A percentile compares a stretch with the other conserved stretches of the same genome.
These are phyloP conservation scores for Akabosia matsudoensis DNA, from an alignment of 1,140 invertebrate genomes.

Conservation along the genomic window DNA sequence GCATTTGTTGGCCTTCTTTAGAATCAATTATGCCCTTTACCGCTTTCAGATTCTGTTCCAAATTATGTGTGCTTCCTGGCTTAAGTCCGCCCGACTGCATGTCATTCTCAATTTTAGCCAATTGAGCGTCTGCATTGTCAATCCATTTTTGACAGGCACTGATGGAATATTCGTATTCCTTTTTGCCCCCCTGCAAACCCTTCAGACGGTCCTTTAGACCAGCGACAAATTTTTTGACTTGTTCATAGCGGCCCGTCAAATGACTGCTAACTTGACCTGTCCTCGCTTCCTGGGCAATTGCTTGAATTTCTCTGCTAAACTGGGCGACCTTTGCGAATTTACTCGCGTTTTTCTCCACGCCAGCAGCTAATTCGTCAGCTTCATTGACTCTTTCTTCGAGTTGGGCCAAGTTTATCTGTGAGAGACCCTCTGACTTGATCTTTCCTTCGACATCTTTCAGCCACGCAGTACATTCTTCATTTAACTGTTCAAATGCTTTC, in stretches of 20 bases:
- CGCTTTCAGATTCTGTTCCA: conserved; percentile 42
- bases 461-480: conserved; percentile 75
- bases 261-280: conserved; percentile 75
- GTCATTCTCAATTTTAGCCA: conserved; percentile 58
- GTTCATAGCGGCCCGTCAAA: conserved; percentile 70
- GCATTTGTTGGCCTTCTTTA: conserved; percentile 68
- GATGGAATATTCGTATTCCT: conserved; percentile 64
- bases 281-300: conserved; percentile 74
- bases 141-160: conserved; percentile 76
- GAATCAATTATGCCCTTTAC: conserved; percentile 51
- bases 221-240: conserved; percentile 67
- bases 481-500: conserved; percentile 72
- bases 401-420: conserved; percentile 64
- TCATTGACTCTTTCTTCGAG: conserved; percentile 71
- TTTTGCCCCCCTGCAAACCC: conserved; percentile 64
- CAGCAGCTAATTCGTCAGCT: conserved; percentile 61
- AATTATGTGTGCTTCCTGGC: conserved; percentile 49
- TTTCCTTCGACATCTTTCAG: conserved; percentile 80
- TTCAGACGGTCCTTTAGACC: conserved; percentile 66
- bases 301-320: conserved; percentile 68
- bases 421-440: conserved; percentile 68
- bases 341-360: conserved; percentile 62
- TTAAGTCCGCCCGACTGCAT: conserved; percentile 63
- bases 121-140: conserved; percentile 65
- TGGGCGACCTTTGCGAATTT: conserved; percentile 66